Evolutionary conservation across 2,888 invertebrate species (phyloP), one percentile per base, ranked within the genome.

Genomic region (Mantis religiosa): DNA sequence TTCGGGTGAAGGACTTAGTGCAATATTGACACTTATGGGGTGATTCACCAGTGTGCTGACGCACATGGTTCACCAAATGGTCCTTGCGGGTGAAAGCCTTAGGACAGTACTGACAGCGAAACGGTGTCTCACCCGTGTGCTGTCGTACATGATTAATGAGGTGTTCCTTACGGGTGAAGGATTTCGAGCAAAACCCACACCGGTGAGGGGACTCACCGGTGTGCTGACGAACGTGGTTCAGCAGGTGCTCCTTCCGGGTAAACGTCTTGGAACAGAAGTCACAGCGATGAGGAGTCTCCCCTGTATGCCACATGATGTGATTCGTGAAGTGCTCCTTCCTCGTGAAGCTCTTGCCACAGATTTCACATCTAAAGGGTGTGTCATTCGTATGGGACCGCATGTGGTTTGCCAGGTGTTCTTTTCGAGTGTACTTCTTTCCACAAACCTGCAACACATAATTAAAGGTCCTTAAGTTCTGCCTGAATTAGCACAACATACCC

Each of bases 261-360:
- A 97, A 97, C 9, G 96, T 96, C 93, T 97, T 96, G 30, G 96
- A 96, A 92, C 97, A 97, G 93, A 96, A 96, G 92, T 96, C 96
- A 92, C 97, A 97, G 85, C 96, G 95, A 92, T 96, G 96, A 28
- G 96, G 96, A 1, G 96, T 96, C 92, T 96, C 97, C 85, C 96
- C 97, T 92, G 97, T 97, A 93, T 97, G 97, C 97, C 97, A 97
- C 95, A 97, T 95, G 93, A 97, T 97, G 94, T 97, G 97, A 94
- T 97, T 97, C 95, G 96, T 97, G 94, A 97, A 97, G 94, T 97
- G 97, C 94, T 97, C 97, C 94, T 97, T 97, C 93, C 97, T 95
- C 90, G 97, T 97, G 93, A 97, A 97, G 91, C 97, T 96, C 94
- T 97, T 97, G 87, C 91, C 91, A 90, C 92, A 92, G 86, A 92